phyloP scores from a whole-genome alignment of 2,797 vertebrate species.

The Siniperca obscura region DNA sequence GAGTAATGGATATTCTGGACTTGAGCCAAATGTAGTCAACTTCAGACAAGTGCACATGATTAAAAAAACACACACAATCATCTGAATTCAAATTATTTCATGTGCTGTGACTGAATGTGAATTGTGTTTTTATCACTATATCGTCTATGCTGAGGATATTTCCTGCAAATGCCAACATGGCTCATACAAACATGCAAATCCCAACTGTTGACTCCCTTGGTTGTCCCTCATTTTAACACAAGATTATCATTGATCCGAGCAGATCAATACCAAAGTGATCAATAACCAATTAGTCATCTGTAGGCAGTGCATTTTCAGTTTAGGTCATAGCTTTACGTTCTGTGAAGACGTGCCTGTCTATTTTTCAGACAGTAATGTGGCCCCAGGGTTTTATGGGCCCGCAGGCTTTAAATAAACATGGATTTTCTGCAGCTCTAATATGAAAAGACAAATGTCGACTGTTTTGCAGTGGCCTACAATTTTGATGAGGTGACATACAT shows the following conservation, averaged over 20 bases:
- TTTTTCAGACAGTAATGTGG: not conserved
- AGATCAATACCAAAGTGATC: slow-evolving; percentile 51
- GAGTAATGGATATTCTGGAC: slow-evolving; percentile 18
- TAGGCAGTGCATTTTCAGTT: slow-evolving; percentile 5
- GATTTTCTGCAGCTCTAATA: not conserved
- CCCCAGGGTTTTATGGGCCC: not conserved
- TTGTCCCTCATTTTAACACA: slow-evolving; percentile 29
- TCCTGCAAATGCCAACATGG: slow-evolving; percentile 3
- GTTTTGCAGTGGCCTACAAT: not conserved
- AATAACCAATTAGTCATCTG: slow-evolving; percentile 54
- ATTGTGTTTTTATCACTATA: not conserved
- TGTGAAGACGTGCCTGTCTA: not conserved
- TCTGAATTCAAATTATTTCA: not conserved
- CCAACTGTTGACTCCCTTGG: not conserved
- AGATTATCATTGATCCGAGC: slow-evolving; percentile 43
- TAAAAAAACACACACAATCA: not conserved
- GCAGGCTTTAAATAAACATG: slow-evolving; percentile 4
- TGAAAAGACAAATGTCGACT: not conserved
- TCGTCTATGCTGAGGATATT: not conserved
- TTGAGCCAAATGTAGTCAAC: not conserved
- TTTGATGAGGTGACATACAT: not conserved
- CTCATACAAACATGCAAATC: slow-evolving; percentile 5
- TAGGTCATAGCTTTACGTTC: not conserved
- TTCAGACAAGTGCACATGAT: not conserved
- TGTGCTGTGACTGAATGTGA: not conserved